Conservation (phyloP, 2,888 invertebrate genomes). For the Melipona beecheii region DNA sequence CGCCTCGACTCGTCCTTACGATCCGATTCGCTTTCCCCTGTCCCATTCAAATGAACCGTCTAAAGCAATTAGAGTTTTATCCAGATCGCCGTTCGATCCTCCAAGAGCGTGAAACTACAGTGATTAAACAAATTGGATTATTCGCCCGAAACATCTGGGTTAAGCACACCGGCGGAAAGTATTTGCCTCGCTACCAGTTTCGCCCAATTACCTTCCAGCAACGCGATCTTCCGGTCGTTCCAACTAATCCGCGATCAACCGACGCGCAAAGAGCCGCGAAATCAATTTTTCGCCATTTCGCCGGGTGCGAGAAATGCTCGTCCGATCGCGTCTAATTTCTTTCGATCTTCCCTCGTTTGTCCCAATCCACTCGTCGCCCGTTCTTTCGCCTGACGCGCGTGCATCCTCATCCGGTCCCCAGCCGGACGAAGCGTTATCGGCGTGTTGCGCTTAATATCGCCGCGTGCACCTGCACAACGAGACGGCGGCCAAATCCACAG, state of each 20-base stretch:
- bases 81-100: neutral
- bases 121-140: neutral
- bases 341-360: slow-evolving; percentile 6
- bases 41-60: neutral
- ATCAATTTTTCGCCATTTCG: neutral
- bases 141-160: neutral
- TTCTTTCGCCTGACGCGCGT: slow-evolving; percentile 3
- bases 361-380: neutral
- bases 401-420: slow-evolving; percentile 7
- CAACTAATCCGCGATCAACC: neutral
- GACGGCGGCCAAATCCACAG: slow-evolving; percentile 67
- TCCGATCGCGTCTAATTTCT: slow-evolving; percentile 24
- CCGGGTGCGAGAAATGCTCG: too few relatives aligned
- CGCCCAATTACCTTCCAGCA: neutral
- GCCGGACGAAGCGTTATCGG: slow-evolving; percentile 6
- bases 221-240: neutral
- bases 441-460: slow-evolving; percentile 22
- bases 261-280: neutral
- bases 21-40: neutral
- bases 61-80: slow-evolving; percentile 9
- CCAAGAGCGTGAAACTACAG: neutral
- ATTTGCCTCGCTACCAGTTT: neutral
- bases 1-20: neutral
- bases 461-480: slow-evolving; percentile 34
- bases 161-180: neutral